Evolutionary conservation across 1,140 invertebrate genomes (phyloP), one percentile per base, ranked within the genome.

Genomic region (Carcinoscorpius rotundicauda): DNA sequence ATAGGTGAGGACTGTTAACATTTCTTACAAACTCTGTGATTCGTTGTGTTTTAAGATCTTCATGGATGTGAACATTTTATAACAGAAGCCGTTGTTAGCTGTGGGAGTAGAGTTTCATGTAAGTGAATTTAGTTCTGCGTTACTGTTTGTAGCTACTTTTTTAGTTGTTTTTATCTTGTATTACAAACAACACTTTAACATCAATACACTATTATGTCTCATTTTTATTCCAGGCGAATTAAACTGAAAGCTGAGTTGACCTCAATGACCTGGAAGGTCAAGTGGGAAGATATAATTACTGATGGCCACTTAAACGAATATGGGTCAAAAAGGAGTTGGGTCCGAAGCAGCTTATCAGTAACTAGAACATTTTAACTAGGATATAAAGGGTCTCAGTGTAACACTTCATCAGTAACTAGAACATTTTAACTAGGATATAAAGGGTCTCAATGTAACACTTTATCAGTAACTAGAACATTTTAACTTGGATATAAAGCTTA

Each of bases 251-350:
- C 88, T 0, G 93, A 95, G 78, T 86, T 98, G 65, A 91, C 89
- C 3, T 91, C 92, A 51, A 96, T 96, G 91, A 91, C 88, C 48
- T 98, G 95, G 95, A 86, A 89, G 71, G 86, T 98, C 0, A 83
- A 85, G 68, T 89, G 88, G 82, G 84, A 86, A 64, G 93, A 97
- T 67, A 83, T 94, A 1, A 75, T 56, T 29, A 67, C 66, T 51
- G 68, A 73, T 57, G 29, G 2, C 29, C 6, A 60, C 58, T 8
- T 66, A n/a, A 11, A 64, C 63, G 63, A 73, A 65, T 64, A 72
- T 67, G 76, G 63, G n/a, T 70, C 68, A 51, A 69, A 66, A 70
- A 69, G 68, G 29, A 75, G 67, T 60, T 49, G 68, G n/a, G 69
- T 61, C 50, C 49, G 68, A 6, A 10, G 58, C 3, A 70, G 69